Percentiles rank a stretch among this genome's conserved stretches.
Conservation (phyloP, 2,113 vertebrate genomes). For the Cryptotis parvus region DNA sequence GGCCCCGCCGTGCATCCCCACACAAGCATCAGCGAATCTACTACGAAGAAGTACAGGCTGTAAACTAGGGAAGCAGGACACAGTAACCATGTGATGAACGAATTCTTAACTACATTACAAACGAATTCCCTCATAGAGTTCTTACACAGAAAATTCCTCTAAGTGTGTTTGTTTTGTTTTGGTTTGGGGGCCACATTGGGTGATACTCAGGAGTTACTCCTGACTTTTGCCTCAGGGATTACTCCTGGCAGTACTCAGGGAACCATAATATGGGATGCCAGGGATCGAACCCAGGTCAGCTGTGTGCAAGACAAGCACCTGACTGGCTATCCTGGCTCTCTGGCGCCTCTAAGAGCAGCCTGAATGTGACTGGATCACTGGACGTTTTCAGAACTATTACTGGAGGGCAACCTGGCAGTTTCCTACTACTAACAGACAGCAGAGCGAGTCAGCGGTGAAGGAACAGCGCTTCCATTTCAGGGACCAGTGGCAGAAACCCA, state of each 20-base stretch:
- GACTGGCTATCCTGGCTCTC: no score
- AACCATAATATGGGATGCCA: no score
- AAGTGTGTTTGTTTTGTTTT: neutral
- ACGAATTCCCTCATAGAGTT: neutral
- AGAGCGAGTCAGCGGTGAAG: neutral
- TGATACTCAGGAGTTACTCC: no score
- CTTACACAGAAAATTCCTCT: slow-evolving; percentile 38
- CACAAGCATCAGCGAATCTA: neutral
- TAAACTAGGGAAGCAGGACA: neutral
- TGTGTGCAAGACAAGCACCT: no score
- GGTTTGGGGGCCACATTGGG: no score
- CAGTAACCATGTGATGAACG: neutral
- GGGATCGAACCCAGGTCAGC: no score
- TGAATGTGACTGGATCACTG: slow-evolving; percentile 5
- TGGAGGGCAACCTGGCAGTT: neutral
- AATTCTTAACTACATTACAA: slow-evolving; percentile 1
- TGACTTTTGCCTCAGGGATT: no score
- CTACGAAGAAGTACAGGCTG: neutral
- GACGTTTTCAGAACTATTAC: slow-evolving; percentile 13
- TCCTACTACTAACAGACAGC: slow-evolving; percentile 27
- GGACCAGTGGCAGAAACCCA: no score
- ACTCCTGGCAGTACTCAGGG: no score
- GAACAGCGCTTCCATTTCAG: neutral
- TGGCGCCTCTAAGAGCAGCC: neutral
- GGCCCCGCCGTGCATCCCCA: neutral